phyloP scores from a whole-genome alignment of 2,797 vertebrate genomes.

The Toxotes lorentzi region DNA sequence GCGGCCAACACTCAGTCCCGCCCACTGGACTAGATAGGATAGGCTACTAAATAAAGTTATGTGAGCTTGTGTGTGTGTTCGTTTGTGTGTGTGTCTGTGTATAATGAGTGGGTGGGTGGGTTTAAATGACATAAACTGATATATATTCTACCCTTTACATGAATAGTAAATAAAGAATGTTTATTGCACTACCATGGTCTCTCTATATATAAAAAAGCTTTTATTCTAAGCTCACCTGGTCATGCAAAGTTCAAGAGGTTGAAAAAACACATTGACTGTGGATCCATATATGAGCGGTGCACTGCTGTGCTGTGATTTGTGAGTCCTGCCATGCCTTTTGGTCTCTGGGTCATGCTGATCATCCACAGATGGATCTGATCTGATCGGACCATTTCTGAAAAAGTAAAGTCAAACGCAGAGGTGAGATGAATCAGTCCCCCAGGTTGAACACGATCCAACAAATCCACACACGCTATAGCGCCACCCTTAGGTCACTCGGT shows the following conservation, averaged over 20 bases:
- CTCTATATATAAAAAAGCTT: not conserved
- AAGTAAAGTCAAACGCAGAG: not conserved
- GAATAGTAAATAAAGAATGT: accelerated
- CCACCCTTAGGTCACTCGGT: slow-evolving; percentile 16
- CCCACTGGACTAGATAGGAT: slow-evolving; percentile 62
- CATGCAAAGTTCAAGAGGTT: slow-evolving; percentile 10
- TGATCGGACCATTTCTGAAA: not conserved
- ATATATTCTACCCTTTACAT: not conserved
- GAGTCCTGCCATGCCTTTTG: slow-evolving; percentile 24
- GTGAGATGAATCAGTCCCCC: not conserved
- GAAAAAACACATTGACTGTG: not conserved
- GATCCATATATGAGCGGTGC: not conserved
- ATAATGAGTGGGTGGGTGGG: not conserved
- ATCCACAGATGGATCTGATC: not conserved
- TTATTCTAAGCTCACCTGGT: not conserved
- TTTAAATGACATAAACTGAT: not conserved
- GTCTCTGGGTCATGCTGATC: slow-evolving; percentile 13
- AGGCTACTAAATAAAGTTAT: slow-evolving; percentile 47
- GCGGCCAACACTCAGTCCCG: slow-evolving; percentile 57
- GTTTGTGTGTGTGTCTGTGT: slow-evolving; percentile 11
- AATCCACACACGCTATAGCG: slow-evolving; percentile 3
- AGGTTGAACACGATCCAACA: not conserved
- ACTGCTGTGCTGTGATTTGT: slow-evolving; percentile 1
- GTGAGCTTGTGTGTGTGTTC: not conserved
- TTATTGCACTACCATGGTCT: not conserved